Evolutionary conservation across 1,140 invertebrate genomes (phyloP).

Genomic region (Grapholita molesta): DNA sequence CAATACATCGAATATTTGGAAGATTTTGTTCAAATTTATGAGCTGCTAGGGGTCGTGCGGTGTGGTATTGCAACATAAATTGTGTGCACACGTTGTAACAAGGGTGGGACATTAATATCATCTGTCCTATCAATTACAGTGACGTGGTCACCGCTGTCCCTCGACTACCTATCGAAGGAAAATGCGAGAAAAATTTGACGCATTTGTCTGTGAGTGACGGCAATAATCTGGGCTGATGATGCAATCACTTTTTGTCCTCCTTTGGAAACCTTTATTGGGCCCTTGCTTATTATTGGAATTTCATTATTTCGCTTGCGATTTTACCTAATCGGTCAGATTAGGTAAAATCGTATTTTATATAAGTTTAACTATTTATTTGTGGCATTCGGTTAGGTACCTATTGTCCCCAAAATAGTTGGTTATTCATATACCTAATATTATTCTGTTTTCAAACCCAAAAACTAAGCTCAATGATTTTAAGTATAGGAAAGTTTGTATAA

Average conservation of each 20-base stretch:
- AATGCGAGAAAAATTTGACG: slow-evolving; percentile 56
- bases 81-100: slow-evolving; percentile 51
- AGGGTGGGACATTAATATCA: slow-evolving; percentile 57
- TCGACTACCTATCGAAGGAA: slow-evolving; percentile 47
- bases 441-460: too few relatives aligned
- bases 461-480: too few relatives aligned
- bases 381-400: too few relatives aligned
- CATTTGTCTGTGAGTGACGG: slow-evolving; percentile 17
- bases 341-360: too few relatives aligned
- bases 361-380: too few relatives aligned
- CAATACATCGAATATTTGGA: slow-evolving; percentile 15
- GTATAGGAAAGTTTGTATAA: too few relatives aligned
- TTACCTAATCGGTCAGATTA: too few relatives aligned
- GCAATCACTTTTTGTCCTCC: background rate
- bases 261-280: background rate
- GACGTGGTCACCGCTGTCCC: slow-evolving; percentile 46
- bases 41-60: slow-evolving; percentile 15
- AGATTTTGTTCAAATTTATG: slow-evolving; percentile 27
- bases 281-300: background rate
- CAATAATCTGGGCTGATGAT: slow-evolving; percentile 7
- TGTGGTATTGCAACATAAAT: slow-evolving; percentile 55
- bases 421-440: too few relatives aligned
- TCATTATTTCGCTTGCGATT: background rate
- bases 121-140: slow-evolving; percentile 62
- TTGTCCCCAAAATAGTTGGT: too few relatives aligned